Evolutionary conservation across 1,140 invertebrate species (phyloP).

Genomic region (Yoshiicerus persimilis): DNA sequence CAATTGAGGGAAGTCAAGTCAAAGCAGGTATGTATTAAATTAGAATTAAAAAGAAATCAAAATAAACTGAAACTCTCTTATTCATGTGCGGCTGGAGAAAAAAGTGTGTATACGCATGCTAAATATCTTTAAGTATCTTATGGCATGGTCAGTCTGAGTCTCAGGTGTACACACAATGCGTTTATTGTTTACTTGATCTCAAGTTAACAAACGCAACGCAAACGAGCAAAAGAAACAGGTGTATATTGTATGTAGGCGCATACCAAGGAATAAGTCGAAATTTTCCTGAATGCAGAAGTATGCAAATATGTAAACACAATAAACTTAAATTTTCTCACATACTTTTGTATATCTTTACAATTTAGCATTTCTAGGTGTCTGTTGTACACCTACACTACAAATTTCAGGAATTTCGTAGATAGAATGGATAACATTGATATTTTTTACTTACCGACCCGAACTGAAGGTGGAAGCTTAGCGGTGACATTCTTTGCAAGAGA

Average conservation of each 20-base stretch:
- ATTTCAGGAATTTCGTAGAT: too few species aligned
- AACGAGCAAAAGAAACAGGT: neutral
- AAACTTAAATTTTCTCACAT: neutral
- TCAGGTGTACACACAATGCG: neutral
- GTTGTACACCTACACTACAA: too few species aligned
- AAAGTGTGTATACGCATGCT: neutral
- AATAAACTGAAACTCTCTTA: neutral
- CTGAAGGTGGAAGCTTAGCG: neutral
- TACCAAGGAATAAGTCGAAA: too few species aligned
- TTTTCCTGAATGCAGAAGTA: neutral
- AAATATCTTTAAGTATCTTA: neutral
- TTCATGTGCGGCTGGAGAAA: neutral
- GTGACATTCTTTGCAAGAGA: neutral
- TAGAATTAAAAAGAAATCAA: conserved; percentile 15
- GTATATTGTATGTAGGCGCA: neutral
- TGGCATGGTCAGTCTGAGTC: too few species aligned
- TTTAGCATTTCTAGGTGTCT: neutral
- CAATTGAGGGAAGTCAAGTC: too few species aligned
- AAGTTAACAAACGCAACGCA: neutral
- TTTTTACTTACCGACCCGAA: neutral
- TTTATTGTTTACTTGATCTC: neutral
- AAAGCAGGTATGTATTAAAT: neutral
- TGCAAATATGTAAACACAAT: neutral
- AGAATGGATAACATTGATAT: too few species aligned
- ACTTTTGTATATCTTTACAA: neutral